A percentile compares a stretch with the other conserved stretches of the same genome.
phyloP scores from a whole-genome alignment of 2,888 invertebrate species.

The Poecilus cupreus region DNA sequence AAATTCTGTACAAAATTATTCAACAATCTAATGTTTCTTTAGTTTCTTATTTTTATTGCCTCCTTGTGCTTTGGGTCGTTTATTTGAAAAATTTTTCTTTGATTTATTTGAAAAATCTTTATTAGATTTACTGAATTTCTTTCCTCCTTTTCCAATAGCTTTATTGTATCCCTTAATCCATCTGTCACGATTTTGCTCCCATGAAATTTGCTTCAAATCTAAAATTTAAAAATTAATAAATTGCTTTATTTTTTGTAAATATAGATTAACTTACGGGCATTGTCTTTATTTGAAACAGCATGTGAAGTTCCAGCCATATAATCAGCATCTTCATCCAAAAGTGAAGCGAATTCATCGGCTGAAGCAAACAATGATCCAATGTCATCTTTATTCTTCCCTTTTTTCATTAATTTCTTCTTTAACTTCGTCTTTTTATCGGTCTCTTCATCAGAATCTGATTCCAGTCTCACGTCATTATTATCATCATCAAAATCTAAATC shows the following conservation, averaged over 20 bases:
- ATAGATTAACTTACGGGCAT: slow-evolving; percentile 76
- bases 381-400: slow-evolving; percentile 69
- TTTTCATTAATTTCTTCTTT: slow-evolving; percentile 63
- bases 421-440: slow-evolving; percentile 60
- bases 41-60: slow-evolving; percentile 53
- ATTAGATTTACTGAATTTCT: slow-evolving; percentile 49
- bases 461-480: slow-evolving; percentile 72
- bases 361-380: slow-evolving; percentile 84
- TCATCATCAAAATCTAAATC: slow-evolving; percentile 68
- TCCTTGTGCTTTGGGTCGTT: slow-evolving; percentile 45
- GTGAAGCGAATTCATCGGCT: slow-evolving; percentile 91
- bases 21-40: slow-evolving; percentile 37
- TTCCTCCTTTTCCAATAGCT: slow-evolving; percentile 64
- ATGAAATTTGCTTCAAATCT: slow-evolving; percentile 83
- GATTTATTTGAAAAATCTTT: slow-evolving; percentile 49
- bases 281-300: slow-evolving; percentile 84
- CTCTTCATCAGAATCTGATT: slow-evolving; percentile 66
- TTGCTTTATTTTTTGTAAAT: slow-evolving; percentile 18
- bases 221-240: slow-evolving; percentile 60
- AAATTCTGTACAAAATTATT: slow-evolving; percentile 33
- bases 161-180: slow-evolving; percentile 78
- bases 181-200: slow-evolving; percentile 84
- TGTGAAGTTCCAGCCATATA: slow-evolving; percentile 77
- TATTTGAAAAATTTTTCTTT: slow-evolving; percentile 40
- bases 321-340: slow-evolving; percentile 85